These are phyloP conservation scores for Trematocara unimaculatum DNA, from an alignment of 2,113 vertebrate species.

Conservation along the genomic window DNA sequence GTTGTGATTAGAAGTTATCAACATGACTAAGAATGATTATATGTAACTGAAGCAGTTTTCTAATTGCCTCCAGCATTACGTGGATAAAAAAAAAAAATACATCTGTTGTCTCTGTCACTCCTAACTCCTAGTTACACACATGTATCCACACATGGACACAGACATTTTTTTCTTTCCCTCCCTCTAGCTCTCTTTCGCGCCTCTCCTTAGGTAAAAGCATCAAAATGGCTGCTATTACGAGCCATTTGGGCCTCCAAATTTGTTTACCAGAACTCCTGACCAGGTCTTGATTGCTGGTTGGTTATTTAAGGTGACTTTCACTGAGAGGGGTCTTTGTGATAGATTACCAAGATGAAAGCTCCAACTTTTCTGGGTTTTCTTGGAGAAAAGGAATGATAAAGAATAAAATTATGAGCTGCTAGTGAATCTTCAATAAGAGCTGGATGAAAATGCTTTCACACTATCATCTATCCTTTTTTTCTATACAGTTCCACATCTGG, in stretches of 20 bases:
- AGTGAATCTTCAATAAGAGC: conserved; percentile 42
- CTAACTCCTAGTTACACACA: background rate
- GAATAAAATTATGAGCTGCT: conserved; percentile 10
- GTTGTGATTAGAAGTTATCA: background rate
- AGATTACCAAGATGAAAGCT: conserved; percentile 60
- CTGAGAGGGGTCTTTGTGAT: conserved; percentile 13
- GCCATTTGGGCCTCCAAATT: conserved; percentile 41
- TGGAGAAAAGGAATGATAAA: background rate
- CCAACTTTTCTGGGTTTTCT: background rate
- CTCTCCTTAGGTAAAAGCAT: conserved; percentile 44
- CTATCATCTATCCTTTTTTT: background rate
- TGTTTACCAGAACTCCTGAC: conserved; percentile 46
- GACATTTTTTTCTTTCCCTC: background rate
- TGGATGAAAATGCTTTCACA: conserved; percentile 11
- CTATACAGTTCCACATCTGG: conserved; percentile 15
- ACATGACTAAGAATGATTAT: background rate
- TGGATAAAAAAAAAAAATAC: background rate
- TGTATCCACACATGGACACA: background rate
- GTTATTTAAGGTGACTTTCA: conserved; percentile 11
- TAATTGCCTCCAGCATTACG: background rate
- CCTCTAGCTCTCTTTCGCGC: background rate
- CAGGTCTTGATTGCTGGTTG: conserved; percentile 30
- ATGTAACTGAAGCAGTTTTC: background rate
- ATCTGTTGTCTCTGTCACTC: background rate
- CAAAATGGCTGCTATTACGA: conserved; percentile 49